Base-by-base conservation (phyloP, 2,113 vertebrate species). In the Chamaea fasciata region DNA sequence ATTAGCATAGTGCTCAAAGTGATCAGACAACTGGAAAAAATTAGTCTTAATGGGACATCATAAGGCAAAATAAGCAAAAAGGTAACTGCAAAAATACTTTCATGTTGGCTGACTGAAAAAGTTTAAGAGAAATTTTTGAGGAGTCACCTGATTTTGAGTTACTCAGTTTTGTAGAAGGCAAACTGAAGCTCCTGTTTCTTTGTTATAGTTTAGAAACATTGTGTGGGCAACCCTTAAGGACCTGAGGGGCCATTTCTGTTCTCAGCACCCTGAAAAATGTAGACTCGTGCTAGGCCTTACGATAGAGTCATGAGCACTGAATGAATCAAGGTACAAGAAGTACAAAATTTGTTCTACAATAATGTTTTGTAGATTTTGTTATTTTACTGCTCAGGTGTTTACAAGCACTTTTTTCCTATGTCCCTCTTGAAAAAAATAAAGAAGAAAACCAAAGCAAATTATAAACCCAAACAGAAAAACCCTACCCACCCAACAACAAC, bases 401-500 rank as follows among this genome's bases (percentile, higher is more conserved):
- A 49, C 5, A 77, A 46, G n/a, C 27, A 53, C 28, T 44, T 67
- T 70, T 50, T 17, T 75, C 39, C 28, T 84, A 55, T 15, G 16
- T 55, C 18, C 4, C 11, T 56, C 26, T 55, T 26, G 46, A 31
- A 68, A 56, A 37, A 21, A 57, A 20, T 60, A 24, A 47, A 7
- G 15, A 52, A 9, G 4, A 28, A 44, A 56, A 26, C 0, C 9
- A 65, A 67, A 39, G 10, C 19, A 20, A 62, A 24, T 27, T 27
- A 33, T 28, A 47, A 13, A 15, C 4, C 21, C 27, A 46, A 69
- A 47, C 4, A 23, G 62, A 87, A 59, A 16, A 1, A 17, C 6
- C 2, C 6, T 27, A 60, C 10, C 6, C 13, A 63, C 2, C 7
- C 11, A 64, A 4, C 3, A 31, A 18, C 20, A 10, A 35, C 2